Evolutionary conservation across 2,113 vertebrate species (phyloP).

Genomic region (Leiothrix lutea): DNA sequence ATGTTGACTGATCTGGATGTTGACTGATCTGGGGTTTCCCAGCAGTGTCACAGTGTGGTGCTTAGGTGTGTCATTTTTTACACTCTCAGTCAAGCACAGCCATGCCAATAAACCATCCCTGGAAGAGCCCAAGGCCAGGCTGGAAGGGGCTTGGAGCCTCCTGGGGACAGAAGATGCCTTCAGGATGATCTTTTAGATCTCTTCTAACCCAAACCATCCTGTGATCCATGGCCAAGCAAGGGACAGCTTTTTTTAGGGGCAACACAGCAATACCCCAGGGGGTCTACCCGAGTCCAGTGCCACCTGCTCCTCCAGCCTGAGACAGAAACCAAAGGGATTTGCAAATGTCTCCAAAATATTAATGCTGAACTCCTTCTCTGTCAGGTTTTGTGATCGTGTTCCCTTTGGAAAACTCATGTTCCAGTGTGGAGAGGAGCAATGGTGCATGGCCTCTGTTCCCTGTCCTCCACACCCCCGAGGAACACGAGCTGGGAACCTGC

Average conservation of each 20-base stretch:
- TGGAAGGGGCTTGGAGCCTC: not conserved
- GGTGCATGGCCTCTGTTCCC: not conserved
- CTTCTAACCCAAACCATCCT: not conserved
- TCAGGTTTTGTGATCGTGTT: not conserved
- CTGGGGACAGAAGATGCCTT: not conserved
- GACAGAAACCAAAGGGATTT: not conserved
- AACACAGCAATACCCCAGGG: no score
- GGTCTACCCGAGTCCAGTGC: not conserved
- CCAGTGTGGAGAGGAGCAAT: not conserved
- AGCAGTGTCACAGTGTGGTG: not conserved
- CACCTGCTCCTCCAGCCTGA: not conserved
- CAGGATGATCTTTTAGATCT: not conserved
- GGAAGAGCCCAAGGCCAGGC: no score
- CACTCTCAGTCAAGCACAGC: not conserved
- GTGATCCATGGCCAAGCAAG: not conserved
- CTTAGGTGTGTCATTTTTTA: not conserved
- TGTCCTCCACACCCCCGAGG: not conserved
- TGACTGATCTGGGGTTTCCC: not conserved
- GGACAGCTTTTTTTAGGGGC: not conserved
- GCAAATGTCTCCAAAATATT: not conserved
- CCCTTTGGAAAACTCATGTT: not conserved
- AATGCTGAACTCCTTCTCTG: not conserved
- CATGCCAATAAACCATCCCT: not conserved
- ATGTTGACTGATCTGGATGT: no score
- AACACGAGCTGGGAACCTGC: not conserved